A percentile compares a stretch with the other conserved stretches of the same genome.
Conservation (phyloP, 2,888 invertebrate genomes). For the Tetropium fuscum region DNA sequence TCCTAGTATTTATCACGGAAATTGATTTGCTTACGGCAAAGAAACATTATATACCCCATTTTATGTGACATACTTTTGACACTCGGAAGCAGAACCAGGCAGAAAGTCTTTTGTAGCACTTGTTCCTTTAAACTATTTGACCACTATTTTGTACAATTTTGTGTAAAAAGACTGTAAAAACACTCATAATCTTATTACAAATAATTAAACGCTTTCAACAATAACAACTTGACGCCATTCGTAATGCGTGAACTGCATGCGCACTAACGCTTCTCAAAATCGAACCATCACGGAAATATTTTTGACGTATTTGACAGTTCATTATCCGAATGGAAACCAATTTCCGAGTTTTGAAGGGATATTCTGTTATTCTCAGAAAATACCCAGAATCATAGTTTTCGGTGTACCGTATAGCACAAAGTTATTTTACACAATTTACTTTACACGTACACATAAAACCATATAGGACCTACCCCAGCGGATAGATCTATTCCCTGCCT, state of each 20-base stretch:
- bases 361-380: too few species aligned
- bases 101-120: constrained; percentile 51
- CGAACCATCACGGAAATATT: constrained; percentile 48
- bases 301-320: constrained; percentile 46
- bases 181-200: constrained; percentile 77
- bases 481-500: too few species aligned
- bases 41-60: constrained; percentile 75
- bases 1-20: constrained; percentile 55
- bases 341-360: too few species aligned
- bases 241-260: constrained; percentile 84
- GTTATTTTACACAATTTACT: too few species aligned
- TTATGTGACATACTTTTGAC: constrained; percentile 80
- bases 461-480: too few species aligned
- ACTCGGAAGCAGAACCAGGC: constrained; percentile 64
- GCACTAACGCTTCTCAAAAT: constrained; percentile 48
- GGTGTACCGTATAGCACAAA: too few species aligned
- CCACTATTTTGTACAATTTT: constrained; percentile 65
- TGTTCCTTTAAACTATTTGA: constrained; percentile 49
- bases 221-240: constrained; percentile 99
- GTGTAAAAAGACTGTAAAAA: constrained; percentile 74
- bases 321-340: constrained; percentile 8
- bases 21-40: constrained; percentile 66
- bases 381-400: too few species aligned
- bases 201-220: constrained; percentile 92
- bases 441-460: too few species aligned